phyloP scores from a whole-genome alignment of 2,113 vertebrate species.

The Upupa epops region DNA sequence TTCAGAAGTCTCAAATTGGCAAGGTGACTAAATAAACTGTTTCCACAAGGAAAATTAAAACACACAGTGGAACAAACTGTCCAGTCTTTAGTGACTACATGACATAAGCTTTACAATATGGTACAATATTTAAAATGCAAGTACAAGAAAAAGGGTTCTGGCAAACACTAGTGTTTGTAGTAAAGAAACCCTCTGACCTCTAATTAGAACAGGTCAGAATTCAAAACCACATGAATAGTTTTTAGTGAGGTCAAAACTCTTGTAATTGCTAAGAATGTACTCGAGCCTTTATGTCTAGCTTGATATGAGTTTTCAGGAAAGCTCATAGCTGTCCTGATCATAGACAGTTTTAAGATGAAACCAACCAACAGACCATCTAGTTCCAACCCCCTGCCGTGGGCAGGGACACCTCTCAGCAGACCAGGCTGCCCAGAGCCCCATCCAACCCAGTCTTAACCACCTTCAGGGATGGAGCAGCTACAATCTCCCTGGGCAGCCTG shows the following conservation, averaged over 20 bases:
- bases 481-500: too few species aligned
- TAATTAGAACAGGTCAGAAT: background rate
- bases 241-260: background rate
- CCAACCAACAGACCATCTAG: too few species aligned
- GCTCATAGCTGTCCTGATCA: fast-evolving
- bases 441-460: too few species aligned
- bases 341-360: too few species aligned
- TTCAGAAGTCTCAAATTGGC: background rate
- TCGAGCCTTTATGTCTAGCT: background rate
- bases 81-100: background rate
- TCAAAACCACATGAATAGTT: background rate
- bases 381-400: too few species aligned
- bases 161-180: background rate
- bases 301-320: background rate
- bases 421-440: too few species aligned
- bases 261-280: background rate
- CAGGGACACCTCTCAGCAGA: too few species aligned
- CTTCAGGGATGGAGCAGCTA: too few species aligned
- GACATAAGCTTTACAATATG: background rate
- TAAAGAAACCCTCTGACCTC: background rate
- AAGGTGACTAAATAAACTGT: background rate
- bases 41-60: background rate
- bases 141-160: background rate
- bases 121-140: background rate
- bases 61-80: background rate